Evolutionary conservation across 2,113 vertebrate species (phyloP).

Genomic region (Callorhinus ursinus): DNA sequence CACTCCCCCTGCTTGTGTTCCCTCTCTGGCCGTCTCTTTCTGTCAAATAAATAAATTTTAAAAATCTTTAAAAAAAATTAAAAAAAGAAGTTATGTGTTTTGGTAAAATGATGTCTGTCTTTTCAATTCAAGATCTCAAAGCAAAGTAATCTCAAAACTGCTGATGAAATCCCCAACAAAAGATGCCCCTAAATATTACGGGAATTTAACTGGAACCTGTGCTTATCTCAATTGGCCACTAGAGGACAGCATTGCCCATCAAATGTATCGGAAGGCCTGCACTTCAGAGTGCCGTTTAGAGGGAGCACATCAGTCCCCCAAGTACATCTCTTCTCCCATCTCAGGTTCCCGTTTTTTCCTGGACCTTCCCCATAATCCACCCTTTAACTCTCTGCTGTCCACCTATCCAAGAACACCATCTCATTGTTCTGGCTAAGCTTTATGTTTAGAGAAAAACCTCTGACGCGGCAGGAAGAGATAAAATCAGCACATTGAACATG

Average conservation of each 20-base stretch:
- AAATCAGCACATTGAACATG: not conserved
- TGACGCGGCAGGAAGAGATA: not conserved
- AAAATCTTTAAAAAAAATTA: too few species aligned
- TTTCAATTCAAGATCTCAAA: not conserved
- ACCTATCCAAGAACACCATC: not conserved
- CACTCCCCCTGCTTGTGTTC: too few species aligned
- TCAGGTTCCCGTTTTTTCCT: not conserved
- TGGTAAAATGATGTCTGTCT: not conserved
- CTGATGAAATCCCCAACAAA: not conserved
- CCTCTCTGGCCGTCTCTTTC: too few species aligned
- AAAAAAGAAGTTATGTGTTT: not conserved
- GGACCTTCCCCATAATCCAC: too few species aligned
- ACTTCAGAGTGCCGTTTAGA: fast-evolving
- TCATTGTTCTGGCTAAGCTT: not conserved
- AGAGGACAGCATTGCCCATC: constrained; percentile 66
- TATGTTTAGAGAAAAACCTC: not conserved
- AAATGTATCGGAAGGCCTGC: not conserved
- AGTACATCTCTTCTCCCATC: fast-evolving
- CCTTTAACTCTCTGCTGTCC: not conserved
- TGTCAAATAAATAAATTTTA: too few species aligned
- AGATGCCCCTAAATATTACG: not conserved
- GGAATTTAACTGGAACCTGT: not conserved
- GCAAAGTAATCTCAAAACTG: not conserved
- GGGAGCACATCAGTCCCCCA: fast-evolving
- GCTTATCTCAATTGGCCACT: not conserved